phyloP scores from a whole-genome alignment of 2,113 vertebrate species.

The Nipponia nippon region DNA sequence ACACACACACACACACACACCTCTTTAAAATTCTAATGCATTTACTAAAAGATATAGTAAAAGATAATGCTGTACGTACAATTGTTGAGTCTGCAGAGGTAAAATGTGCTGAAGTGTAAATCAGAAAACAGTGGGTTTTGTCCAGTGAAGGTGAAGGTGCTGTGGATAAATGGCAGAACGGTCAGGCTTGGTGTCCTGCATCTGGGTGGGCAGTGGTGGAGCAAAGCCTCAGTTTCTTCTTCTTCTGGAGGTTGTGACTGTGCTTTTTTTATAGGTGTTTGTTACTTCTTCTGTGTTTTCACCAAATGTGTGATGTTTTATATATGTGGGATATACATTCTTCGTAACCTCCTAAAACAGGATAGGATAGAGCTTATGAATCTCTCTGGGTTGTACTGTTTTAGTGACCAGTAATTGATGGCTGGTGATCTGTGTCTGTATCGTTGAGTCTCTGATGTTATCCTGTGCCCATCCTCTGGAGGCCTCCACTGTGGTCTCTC shows the following conservation, averaged over 20 bases:
- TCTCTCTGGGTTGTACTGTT: too few relatives aligned
- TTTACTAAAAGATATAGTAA: not conserved
- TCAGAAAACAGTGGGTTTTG: not conserved
- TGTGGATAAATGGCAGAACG: not conserved
- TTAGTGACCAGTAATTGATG: not conserved
- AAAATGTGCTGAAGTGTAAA: not conserved
- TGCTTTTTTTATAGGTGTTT: not conserved
- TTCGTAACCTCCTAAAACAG: not conserved
- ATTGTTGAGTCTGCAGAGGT: not conserved
- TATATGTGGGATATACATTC: not conserved
- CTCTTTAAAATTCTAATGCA: not conserved
- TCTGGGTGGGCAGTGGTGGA: fast-evolving
- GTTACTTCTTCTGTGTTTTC: not conserved
- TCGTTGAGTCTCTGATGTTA: fast-evolving
- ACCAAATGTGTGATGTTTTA: not conserved
- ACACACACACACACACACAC: fast-evolving
- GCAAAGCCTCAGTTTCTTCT: not conserved
- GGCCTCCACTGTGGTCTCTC: too few relatives aligned
- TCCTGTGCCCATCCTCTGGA: not conserved
- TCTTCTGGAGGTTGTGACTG: not conserved
- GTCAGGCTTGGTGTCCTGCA: not conserved
- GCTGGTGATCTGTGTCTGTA: not conserved
- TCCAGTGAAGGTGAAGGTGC: not conserved
- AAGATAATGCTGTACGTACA: fast-evolving
- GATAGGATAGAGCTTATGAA: not conserved